Evolutionary conservation across 1,140 invertebrate genomes (phyloP).

Genomic region (Zaprionus ghesquierei): DNA sequence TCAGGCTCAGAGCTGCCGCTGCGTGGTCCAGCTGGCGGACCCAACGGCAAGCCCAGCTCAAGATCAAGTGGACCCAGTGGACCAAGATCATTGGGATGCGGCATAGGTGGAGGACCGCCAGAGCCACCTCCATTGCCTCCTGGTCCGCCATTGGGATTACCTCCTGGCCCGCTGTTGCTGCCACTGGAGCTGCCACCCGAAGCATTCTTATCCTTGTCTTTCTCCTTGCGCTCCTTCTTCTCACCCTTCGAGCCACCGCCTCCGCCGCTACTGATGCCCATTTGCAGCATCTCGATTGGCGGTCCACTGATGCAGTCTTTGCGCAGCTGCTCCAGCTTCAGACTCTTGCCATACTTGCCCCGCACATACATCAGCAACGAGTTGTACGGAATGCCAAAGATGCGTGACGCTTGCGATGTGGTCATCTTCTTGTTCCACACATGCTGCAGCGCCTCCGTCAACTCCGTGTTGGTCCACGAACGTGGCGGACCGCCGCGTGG

Average conservation of each 20-base stretch:
- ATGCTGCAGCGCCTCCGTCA: slow-evolving; percentile 93
- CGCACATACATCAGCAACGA: slow-evolving; percentile 95
- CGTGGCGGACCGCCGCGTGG: slow-evolving; percentile 93
- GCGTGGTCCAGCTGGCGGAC: slow-evolving; percentile 83
- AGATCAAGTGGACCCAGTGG: slow-evolving; percentile 60
- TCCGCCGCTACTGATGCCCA: slow-evolving; percentile 84
- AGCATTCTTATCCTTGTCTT: slow-evolving; percentile 64
- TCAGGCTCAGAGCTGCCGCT: slow-evolving; percentile 86
- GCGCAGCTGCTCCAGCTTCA: slow-evolving; percentile 92
- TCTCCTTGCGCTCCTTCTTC: slow-evolving; percentile 78
- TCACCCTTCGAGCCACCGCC: slow-evolving; percentile 49
- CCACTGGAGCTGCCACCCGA: slow-evolving; percentile 11
- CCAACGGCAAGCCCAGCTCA: slow-evolving; percentile 63
- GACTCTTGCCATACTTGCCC: slow-evolving; percentile 95
- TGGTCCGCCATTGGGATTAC: not conserved
- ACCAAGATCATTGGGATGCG: slow-evolving; percentile 54
- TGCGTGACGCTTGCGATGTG: slow-evolving; percentile 94
- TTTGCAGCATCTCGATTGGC: slow-evolving; percentile 87
- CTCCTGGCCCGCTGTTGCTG: slow-evolving; percentile 14
- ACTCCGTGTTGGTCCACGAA: slow-evolving; percentile 94
- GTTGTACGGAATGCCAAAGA: slow-evolving; percentile 96
- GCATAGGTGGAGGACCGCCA: slow-evolving; percentile 34
- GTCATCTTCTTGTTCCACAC: slow-evolving; percentile 98
- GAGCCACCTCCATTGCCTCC: slow-evolving; percentile 24
- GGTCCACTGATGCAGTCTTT: slow-evolving; percentile 92